Conservation (phyloP, 2,797 vertebrate genomes). For the Rhinella marina region DNA sequence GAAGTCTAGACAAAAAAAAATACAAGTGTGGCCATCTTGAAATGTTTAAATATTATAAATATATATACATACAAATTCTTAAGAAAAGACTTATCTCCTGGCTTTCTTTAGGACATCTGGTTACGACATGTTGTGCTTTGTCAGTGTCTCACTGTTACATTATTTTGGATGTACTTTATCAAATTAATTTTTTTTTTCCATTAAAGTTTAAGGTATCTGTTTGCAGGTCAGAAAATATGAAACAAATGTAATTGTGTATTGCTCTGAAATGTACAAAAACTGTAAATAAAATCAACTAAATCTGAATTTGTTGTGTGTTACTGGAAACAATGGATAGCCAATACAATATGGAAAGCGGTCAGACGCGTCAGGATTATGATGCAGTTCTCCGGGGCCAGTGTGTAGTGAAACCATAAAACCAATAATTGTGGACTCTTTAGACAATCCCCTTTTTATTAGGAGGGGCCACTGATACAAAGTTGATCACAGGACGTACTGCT, state of each 20-base stretch:
- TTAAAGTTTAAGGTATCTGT: constrained; percentile 88
- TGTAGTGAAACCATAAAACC: neutral
- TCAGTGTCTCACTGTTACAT: constrained; percentile 81
- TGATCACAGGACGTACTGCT: neutral
- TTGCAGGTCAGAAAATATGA: constrained; percentile 96
- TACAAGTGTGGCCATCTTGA: neutral
- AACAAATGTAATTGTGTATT: constrained; percentile 82
- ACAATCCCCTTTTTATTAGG: too few relatives aligned
- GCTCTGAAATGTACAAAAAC: constrained; percentile 81
- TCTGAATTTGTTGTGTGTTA: constrained; percentile 85
- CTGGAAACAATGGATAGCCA: constrained; percentile 67
- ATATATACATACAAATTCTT: neutral
- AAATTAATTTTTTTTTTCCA: constrained; percentile 66
- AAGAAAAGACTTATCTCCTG: constrained; percentile 66
- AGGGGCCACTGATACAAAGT: neutral
- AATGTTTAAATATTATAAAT: constrained; percentile 7
- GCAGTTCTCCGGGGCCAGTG: too few relatives aligned
- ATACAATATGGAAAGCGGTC: neutral
- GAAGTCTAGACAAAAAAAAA: neutral
- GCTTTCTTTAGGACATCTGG: constrained; percentile 75
- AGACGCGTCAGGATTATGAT: too few relatives aligned
- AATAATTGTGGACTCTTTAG: neutral
- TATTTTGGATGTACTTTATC: constrained; percentile 76
- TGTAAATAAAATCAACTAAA: constrained; percentile 94
- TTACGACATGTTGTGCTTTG: constrained; percentile 81